Conservation (phyloP, 2,797 vertebrate genomes). For the Miichthys miiuy region DNA sequence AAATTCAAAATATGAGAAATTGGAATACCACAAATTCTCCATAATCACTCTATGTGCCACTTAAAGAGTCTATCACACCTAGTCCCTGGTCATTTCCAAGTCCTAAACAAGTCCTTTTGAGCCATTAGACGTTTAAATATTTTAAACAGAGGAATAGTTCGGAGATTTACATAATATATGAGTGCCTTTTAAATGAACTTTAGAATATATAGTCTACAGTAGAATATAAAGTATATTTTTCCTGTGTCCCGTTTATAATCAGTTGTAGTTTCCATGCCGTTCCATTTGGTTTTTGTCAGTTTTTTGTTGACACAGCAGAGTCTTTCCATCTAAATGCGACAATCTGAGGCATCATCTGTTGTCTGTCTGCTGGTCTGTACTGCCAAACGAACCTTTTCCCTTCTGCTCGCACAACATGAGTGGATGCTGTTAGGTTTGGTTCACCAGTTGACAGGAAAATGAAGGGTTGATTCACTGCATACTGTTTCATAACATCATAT, state of each 20-base stretch:
- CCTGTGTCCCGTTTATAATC: background rate
- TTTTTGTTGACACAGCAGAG: background rate
- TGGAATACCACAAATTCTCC: too few relatives aligned
- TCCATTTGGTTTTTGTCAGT: background rate
- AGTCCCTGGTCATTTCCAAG: too few relatives aligned
- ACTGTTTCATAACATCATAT: background rate
- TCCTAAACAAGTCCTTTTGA: too few relatives aligned
- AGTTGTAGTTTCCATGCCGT: background rate
- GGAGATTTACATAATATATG: too few relatives aligned
- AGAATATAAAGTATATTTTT: too few relatives aligned
- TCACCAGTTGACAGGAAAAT: slow-evolving; percentile 8
- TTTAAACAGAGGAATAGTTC: too few relatives aligned
- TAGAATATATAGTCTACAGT: too few relatives aligned
- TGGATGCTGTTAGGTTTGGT: background rate
- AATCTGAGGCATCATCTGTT: slow-evolving; percentile 27
- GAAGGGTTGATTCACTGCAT: background rate
- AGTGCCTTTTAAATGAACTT: too few relatives aligned
- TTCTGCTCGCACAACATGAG: background rate
- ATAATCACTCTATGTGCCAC: too few relatives aligned
- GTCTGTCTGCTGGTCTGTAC: slow-evolving; percentile 4
- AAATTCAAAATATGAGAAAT: too few relatives aligned
- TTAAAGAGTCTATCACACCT: too few relatives aligned
- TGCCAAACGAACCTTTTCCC: slow-evolving; percentile 20
- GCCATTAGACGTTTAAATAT: too few relatives aligned
- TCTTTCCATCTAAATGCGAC: background rate